Conservation (phyloP, 2,113 vertebrate species). For the Pseudorhombus dupliciocellatus region DNA sequence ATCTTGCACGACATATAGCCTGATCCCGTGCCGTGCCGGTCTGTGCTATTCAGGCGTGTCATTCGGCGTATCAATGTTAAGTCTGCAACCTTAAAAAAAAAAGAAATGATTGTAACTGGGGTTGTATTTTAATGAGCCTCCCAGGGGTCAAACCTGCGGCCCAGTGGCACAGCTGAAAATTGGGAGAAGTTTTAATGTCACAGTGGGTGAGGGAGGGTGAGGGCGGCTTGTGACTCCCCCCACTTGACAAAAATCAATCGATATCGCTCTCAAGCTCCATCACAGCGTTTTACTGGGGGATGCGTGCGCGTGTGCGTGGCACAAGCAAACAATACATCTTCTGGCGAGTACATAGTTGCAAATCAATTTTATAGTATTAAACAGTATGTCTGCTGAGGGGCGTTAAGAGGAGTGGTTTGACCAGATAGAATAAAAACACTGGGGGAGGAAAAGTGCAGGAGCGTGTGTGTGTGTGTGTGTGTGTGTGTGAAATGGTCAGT, state of each 20-base stretch:
- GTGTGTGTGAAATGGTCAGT: slow-evolving; percentile 35
- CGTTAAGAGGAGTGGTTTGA: slow-evolving; percentile 20
- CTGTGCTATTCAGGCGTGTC: background rate
- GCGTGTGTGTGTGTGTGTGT: slow-evolving; percentile 5
- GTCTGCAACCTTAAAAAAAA: background rate
- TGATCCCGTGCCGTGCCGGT: background rate
- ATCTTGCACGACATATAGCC: background rate
- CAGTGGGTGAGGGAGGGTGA: slow-evolving; percentile 10
- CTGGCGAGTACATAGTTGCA: slow-evolving; percentile 22
- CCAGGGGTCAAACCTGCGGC: slow-evolving; percentile 21
- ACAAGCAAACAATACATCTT: slow-evolving; percentile 54
- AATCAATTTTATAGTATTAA: slow-evolving; percentile 37
- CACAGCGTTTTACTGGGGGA: slow-evolving; percentile 31
- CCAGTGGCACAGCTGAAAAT: slow-evolving; percentile 42
- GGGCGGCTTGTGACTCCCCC: slow-evolving; percentile 25
- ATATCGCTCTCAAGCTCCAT: slow-evolving; percentile 53
- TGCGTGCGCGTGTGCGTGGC: slow-evolving; percentile 27
- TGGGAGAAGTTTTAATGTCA: slow-evolving; percentile 52
- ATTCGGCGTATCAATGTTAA: slow-evolving; percentile 16
- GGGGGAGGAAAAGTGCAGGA: background rate
- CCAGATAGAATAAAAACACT: background rate
- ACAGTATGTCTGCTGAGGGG: background rate
- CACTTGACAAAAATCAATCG: slow-evolving; percentile 57
- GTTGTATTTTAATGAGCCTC: slow-evolving; percentile 33
- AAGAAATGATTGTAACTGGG: background rate